Conservation (phyloP, 1,140 invertebrate genomes). For the Caerostris extrusa region DNA sequence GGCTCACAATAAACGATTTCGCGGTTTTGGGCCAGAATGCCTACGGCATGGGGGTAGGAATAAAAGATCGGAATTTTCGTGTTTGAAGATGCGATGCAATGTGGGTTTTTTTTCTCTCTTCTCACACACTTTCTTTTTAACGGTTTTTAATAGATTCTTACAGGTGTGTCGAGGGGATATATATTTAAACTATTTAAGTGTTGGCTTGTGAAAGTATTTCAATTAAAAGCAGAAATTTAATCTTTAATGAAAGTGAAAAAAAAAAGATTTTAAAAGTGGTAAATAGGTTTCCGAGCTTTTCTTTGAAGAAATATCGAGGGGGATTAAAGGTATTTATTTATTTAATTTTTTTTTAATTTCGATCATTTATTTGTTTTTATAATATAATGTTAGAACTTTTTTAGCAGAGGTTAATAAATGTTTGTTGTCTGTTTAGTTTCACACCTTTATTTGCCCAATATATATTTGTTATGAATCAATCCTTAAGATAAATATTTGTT, state of each 20-base stretch:
- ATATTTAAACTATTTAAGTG: conserved; percentile 33
- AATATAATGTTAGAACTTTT: no score
- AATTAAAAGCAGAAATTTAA: conserved; percentile 5
- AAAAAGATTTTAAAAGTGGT: no score
- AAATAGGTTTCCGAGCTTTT: no score
- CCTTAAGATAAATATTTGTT: no score
- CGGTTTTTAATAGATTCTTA: not conserved
- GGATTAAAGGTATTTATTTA: no score
- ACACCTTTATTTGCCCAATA: no score
- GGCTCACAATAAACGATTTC: conserved; percentile 52
- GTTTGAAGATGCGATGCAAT: conserved; percentile 30
- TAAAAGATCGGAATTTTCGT: conserved; percentile 46
- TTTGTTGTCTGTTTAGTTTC: no score
- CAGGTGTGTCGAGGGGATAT: not conserved
- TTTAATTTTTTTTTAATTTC: not conserved
- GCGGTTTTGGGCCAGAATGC: conserved; percentile 23
- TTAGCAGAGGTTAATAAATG: no score
- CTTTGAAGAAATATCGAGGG: no score
- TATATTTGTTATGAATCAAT: no score
- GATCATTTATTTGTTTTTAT: no score
- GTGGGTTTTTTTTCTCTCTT: not conserved
- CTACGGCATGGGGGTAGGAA: conserved; percentile 30
- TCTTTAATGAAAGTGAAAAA: not conserved
- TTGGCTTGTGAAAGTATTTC: conserved; percentile 30
- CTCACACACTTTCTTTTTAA: no score